A percentile compares a stretch with the other conserved stretches of the same genome.
These are phyloP conservation scores for Drosophila pseudoobscura DNA, from an alignment of 1,140 invertebrate genomes.

Conservation along the genomic window DNA sequence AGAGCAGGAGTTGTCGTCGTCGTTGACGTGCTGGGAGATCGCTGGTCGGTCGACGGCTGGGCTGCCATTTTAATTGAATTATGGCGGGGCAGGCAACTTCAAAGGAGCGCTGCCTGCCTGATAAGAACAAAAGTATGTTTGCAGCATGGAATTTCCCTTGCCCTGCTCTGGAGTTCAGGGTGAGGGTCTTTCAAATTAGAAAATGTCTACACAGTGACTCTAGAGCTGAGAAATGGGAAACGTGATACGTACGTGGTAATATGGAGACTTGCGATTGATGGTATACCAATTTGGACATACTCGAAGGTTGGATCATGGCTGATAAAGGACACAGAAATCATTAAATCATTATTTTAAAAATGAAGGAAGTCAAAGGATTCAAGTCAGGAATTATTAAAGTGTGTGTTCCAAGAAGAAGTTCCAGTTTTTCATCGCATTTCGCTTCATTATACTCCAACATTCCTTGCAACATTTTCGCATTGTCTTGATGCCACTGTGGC, in stretches of 20 bases:
- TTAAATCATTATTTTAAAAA: no score
- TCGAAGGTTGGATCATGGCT: no score
- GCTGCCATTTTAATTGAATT: constrained; percentile 78
- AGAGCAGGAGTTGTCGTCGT: background rate
- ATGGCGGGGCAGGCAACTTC: constrained; percentile 61
- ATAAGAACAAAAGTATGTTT: constrained; percentile 77
- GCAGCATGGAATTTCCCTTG: constrained; percentile 66
- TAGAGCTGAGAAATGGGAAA: background rate
- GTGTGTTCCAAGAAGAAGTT: no score
- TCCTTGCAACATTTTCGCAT: background rate
- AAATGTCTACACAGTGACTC: constrained; percentile 29
- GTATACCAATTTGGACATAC: no score
- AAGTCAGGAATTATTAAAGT: no score
- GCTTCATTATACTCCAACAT: no score
- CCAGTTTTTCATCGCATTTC: no score
- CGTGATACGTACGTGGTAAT: no score
- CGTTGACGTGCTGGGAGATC: background rate
- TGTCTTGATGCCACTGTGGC: background rate
- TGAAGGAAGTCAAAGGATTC: no score
- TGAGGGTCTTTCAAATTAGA: constrained; percentile 45
- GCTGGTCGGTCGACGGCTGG: constrained; percentile 49
- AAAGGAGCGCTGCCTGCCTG: constrained; percentile 61
- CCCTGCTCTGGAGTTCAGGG: background rate
- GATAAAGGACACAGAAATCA: no score
- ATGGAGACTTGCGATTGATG: no score